Evolutionary conservation across 1,140 invertebrate genomes (phyloP), one percentile per base, ranked within the genome.

Genomic region (Aphelenchoides fujianensis): DNA sequence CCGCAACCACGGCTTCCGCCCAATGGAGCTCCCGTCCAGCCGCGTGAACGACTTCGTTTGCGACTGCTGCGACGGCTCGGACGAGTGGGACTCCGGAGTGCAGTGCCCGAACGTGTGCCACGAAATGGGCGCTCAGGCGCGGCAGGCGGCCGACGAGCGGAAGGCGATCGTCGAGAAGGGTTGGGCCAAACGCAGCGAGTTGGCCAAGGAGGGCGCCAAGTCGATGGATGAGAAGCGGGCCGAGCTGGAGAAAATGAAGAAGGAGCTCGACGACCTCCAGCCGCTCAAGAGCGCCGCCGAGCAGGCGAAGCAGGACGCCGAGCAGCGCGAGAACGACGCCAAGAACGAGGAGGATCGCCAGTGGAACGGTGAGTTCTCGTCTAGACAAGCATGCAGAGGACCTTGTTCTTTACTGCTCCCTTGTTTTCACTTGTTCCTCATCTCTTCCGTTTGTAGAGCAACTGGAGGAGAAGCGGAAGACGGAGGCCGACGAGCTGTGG

Each of bases 51-150:
- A 99, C 87, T 92, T 93, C 1, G 90, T 98, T 74, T 99, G 97
- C 87, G 94, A 99, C 86, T 99, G 96, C 78, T 99, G 96, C 87
- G 96, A 98, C 88, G 92, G 91, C 0, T 91, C 90, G 69, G 96
- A 98, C 87, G 96, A 98, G 54, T 81, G 73, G 68, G 80, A 77
- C 34, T 52, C 53, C 16, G 34, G 48, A 34, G 32, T 31, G 12
- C 61, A 71, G 36, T 85, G 77, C 41, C 78, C 80, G 9, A 83
- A 83, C 70, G 76, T 71, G 71, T 94, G 91, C 82, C 88, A 90
- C 62, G 91, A 94, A 80, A 84, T 97, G 12, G 95, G 94, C 1
- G 85, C 85, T 84, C 89, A 88, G 86, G 92, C 92, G 0, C 87
- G 90, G 70, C 88, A 91, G 72, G 90, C 92, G 79, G 89, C 90